These are phyloP conservation scores for Chromobotia macracanthus DNA, from an alignment of 2,797 vertebrate species.

Conservation along the genomic window DNA sequence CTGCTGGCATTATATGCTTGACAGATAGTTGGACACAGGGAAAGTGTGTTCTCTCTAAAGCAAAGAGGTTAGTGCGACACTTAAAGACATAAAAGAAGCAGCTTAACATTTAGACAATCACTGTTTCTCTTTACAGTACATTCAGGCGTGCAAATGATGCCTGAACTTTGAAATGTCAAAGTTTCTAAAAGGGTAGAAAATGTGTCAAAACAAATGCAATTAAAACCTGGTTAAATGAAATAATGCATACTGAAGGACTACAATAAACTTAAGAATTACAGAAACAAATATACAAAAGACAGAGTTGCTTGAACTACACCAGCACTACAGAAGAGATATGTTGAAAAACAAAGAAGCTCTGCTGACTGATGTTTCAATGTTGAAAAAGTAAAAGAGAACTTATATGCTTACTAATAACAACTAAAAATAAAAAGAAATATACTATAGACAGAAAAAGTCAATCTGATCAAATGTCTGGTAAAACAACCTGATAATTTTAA, in stretches of 20 bases:
- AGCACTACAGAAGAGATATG: background rate
- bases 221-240: background rate
- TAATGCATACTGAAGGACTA: background rate
- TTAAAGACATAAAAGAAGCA: constrained; percentile 31
- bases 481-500: constrained; percentile 21
- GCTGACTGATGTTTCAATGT: background rate
- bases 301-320: background rate
- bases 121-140: background rate
- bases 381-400: background rate
- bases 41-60: constrained; percentile 47
- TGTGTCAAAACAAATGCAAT: background rate
- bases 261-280: background rate
- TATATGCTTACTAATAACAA: background rate
- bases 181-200: no score
- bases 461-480: background rate
- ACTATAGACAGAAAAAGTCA: background rate
- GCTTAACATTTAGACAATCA: constrained; percentile 37
- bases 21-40: constrained; percentile 56
- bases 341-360: background rate
- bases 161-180: no score
- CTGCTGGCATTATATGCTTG: constrained; percentile 60
- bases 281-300: background rate
- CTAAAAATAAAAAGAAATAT: background rate
- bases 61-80: constrained; percentile 47
- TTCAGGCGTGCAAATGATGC: constrained; percentile 26